phyloP scores from a whole-genome alignment of 2,113 vertebrate species.

The Solea solea region DNA sequence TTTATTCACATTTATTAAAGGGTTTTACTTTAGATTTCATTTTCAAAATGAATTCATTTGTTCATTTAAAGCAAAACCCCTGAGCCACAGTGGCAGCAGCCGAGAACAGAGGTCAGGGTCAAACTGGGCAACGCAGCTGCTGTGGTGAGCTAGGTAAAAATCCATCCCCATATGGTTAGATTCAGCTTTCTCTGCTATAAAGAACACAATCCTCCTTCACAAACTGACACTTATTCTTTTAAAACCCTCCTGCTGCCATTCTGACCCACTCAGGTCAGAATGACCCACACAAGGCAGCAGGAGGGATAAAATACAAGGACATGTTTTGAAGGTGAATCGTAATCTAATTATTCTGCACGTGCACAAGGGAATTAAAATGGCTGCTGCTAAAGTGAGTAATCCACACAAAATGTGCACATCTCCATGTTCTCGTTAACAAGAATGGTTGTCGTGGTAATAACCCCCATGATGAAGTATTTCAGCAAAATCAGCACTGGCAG shows the following conservation, averaged over 20 bases:
- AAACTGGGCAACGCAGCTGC: slow-evolving; percentile 3
- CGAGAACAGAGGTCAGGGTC: not conserved
- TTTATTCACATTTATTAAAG: too few species aligned
- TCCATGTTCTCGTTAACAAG: not conserved
- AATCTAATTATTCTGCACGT: not conserved
- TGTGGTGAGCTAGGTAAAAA: slow-evolving; percentile 32
- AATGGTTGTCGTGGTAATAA: not conserved
- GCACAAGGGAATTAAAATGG: not conserved
- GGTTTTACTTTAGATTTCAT: too few species aligned
- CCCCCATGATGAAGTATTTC: not conserved
- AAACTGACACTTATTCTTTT: not conserved
- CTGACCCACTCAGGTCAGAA: too few species aligned
- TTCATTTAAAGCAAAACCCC: too few species aligned
- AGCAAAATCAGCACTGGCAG: not conserved
- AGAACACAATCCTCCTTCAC: not conserved
- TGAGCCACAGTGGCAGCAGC: too few species aligned
- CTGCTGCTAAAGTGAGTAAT: not conserved
- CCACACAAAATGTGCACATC: not conserved
- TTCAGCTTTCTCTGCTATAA: not conserved
- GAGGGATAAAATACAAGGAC: too few species aligned
- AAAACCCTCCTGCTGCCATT: too few species aligned
- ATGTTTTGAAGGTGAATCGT: too few species aligned
- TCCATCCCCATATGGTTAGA: slow-evolving; percentile 27
- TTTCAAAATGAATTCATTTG: too few species aligned
- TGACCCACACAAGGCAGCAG: too few species aligned